Conservation (phyloP, 2,797 vertebrate species). For the Sphaeramia orbicularis region DNA sequence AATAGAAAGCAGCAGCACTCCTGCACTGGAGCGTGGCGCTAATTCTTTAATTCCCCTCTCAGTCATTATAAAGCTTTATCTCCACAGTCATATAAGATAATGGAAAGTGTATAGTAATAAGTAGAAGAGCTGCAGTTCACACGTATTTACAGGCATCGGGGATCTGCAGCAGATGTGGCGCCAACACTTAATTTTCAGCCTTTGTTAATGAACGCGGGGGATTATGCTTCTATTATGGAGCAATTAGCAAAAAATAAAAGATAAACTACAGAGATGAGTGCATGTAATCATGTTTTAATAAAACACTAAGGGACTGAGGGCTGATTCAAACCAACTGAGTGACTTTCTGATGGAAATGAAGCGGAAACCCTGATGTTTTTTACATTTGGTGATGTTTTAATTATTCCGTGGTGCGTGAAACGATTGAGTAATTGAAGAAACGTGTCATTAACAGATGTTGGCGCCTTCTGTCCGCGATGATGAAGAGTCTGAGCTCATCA, state of each 20-base stretch:
- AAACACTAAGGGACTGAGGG: no score
- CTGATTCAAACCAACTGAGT: no score
- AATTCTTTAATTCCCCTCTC: constrained; percentile 49
- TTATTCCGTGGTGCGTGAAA: no score
- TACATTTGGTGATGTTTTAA: no score
- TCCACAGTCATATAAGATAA: constrained; percentile 29
- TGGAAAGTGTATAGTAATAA: constrained; percentile 50
- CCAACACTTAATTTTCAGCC: constrained; percentile 66
- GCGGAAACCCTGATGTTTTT: no score
- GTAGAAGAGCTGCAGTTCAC: constrained; percentile 23
- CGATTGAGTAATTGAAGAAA: no score
- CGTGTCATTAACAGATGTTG: no score
- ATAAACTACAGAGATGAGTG: constrained; percentile 39
- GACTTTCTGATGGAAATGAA: no score
- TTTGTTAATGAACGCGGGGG: constrained; percentile 57
- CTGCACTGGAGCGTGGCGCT: constrained; percentile 29
- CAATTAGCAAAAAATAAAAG: constrained; percentile 60
- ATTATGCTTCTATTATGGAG: constrained; percentile 55
- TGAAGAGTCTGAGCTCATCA: no score
- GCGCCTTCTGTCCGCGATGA: no score
- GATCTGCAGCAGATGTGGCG: constrained; percentile 51
- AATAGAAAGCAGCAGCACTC: constrained; percentile 58
- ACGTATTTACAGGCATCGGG: constrained; percentile 36
- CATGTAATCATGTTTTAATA: constrained; percentile 41
- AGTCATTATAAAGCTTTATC: constrained; percentile 46